Conservation (phyloP, 2,888 invertebrate genomes). For the Neoaliturus tenellus region DNA sequence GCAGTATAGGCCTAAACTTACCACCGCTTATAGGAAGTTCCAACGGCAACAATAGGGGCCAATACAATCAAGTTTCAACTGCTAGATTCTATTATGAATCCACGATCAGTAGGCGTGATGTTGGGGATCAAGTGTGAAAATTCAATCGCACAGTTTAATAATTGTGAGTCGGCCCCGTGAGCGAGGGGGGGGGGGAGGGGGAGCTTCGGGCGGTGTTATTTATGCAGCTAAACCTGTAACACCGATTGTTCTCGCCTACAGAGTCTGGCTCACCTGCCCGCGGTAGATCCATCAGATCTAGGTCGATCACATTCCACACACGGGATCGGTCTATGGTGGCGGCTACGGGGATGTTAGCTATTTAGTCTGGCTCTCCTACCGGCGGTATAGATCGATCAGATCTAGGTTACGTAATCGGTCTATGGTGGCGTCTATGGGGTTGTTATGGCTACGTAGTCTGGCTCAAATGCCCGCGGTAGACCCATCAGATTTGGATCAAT, state of each 20-base stretch:
- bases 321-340: background rate
- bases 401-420: too few species aligned
- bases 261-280: background rate
- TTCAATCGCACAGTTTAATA: constrained; percentile 44
- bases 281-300: constrained; percentile 19
- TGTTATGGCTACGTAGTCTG: background rate
- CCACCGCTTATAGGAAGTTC: too few species aligned
- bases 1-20: too few species aligned
- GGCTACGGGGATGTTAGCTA: background rate
- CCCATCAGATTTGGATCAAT: too few species aligned
- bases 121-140: constrained; percentile 18
- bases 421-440: background rate
- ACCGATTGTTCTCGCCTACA: constrained; percentile 22
- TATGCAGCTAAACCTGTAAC: background rate
- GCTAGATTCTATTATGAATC: background rate
- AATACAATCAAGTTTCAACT: background rate
- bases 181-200: background rate
- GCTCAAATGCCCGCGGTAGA: too few species aligned
- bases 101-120: constrained; percentile 17
- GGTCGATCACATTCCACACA: constrained; percentile 10
- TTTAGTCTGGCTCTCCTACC: too few species aligned
- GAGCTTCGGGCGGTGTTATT: background rate
- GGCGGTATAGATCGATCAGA: too few species aligned
- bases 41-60: background rate
- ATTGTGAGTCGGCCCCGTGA: background rate